These are phyloP conservation scores for Podarcis cretensis DNA, from an alignment of 2,113 vertebrate species.

Conservation along the genomic window DNA sequence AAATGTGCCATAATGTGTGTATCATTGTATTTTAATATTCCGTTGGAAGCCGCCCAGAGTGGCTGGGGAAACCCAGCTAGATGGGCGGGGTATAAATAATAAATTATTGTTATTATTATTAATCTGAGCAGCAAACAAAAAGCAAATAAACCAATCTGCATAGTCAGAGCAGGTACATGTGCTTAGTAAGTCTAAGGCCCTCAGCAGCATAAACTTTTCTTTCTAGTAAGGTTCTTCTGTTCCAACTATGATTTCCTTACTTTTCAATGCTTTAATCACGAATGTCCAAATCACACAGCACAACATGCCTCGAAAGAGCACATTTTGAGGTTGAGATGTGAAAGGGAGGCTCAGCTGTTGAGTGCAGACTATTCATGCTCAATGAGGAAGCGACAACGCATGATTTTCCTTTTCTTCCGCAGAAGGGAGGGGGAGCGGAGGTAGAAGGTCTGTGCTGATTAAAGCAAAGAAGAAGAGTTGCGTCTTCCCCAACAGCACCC, in stretches of 20 bases:
- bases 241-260: background rate
- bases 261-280: background rate
- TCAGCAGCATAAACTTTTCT: background rate
- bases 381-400: background rate
- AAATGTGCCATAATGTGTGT: too few species aligned
- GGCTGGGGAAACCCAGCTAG: too few species aligned
- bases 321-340: background rate
- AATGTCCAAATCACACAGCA: background rate
- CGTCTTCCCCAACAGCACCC: background rate
- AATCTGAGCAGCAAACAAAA: background rate
- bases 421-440: background rate
- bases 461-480: background rate
- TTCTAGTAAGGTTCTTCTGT: background rate
- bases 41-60: too few species aligned
- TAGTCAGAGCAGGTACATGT: background rate
- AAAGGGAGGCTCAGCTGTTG: too few species aligned
- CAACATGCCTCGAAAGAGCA: background rate
- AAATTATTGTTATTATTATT: too few species aligned
- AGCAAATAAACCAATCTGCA: background rate
- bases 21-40: too few species aligned
- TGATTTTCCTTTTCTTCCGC: background rate
- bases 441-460: constrained; percentile 22
- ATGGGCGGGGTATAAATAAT: too few species aligned
- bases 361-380: background rate
- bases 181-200: background rate